These are phyloP conservation scores for Alviniconcha marisindica DNA, from an alignment of 1,140 invertebrate genomes.

Conservation along the genomic window DNA sequence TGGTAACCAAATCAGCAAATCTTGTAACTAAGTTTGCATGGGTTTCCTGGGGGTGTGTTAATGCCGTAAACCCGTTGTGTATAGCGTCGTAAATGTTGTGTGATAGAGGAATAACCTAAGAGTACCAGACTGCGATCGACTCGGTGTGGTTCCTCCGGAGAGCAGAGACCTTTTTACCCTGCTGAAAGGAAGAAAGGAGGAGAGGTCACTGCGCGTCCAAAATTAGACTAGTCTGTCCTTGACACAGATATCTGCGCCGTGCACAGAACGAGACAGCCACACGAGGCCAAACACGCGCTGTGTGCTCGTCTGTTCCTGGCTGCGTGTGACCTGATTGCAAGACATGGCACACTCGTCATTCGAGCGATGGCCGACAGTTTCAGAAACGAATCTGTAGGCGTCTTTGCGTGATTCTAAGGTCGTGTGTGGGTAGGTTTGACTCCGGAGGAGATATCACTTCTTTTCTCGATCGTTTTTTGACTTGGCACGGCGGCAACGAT, in stretches of 20 bases:
- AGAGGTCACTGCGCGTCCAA: conserved; percentile 24
- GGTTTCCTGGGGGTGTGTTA: too few species aligned
- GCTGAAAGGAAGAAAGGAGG: neutral
- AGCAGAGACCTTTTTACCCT: too few species aligned
- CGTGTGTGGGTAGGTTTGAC: neutral
- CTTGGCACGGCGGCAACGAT: neutral
- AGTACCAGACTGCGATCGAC: too few species aligned
- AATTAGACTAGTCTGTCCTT: conserved; percentile 19
- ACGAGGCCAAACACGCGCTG: conserved; percentile 30
- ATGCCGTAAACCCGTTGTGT: too few species aligned
- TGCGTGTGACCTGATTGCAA: conserved; percentile 27
- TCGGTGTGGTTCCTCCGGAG: too few species aligned
- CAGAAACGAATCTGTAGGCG: neutral
- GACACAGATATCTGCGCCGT: conserved; percentile 29
- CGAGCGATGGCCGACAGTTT: conserved; percentile 23
- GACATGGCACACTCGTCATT: neutral
- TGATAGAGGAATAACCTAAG: too few species aligned
- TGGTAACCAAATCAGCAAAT: too few species aligned
- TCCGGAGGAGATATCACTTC: too few species aligned
- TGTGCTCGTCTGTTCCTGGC: conserved; percentile 26
- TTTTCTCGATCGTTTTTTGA: too few species aligned
- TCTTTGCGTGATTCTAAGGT: neutral
- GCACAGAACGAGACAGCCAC: conserved; percentile 25
- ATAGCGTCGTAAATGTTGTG: too few species aligned
- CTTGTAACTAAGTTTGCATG: too few species aligned